Percentiles rank a stretch among this genome's conserved stretches.
Evolutionary conservation across 2,888 invertebrate genomes (phyloP).

Genomic region (Caenorhabditis sp.): DNA sequence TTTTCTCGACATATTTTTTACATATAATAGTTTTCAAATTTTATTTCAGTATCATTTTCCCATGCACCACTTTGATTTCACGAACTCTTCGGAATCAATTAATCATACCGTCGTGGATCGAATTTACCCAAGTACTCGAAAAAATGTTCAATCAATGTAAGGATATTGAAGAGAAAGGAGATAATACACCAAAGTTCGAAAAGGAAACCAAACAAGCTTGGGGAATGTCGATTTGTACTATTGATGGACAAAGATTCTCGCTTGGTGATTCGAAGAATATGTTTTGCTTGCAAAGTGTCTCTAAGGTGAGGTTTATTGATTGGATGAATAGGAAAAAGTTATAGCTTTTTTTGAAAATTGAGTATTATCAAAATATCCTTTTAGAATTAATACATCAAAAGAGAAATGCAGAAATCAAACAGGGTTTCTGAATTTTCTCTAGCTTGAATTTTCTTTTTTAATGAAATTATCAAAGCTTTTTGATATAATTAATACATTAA

Average conservation of each 20-base stretch:
- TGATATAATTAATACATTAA: no score
- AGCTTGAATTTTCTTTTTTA: no score
- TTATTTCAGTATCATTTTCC: constrained; percentile 46
- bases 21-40: no score
- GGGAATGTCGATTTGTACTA: constrained; percentile 94
- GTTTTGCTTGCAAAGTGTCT: constrained; percentile 87
- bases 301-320: constrained; percentile 75
- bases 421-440: no score
- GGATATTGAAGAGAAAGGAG: constrained; percentile 46
- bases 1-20: constrained; percentile 1
- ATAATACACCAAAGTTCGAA: constrained; percentile 92
- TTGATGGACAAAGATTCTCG: constrained; percentile 83
- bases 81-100: constrained; percentile 77
- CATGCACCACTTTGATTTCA: constrained; percentile 50
- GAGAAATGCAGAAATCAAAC: no score
- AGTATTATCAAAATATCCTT: no score
- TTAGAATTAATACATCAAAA: no score
- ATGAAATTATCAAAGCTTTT: no score
- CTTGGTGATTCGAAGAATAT: constrained; percentile 86
- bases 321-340: neutral
- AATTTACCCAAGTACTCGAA: constrained; percentile 88
- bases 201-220: constrained; percentile 82
- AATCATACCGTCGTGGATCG: constrained; percentile 90
- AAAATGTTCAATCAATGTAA: constrained; percentile 84
- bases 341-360: neutral